These are phyloP conservation scores for Colinus virginianus DNA, from an alignment of 2,113 vertebrate genomes.

Conservation along the genomic window DNA sequence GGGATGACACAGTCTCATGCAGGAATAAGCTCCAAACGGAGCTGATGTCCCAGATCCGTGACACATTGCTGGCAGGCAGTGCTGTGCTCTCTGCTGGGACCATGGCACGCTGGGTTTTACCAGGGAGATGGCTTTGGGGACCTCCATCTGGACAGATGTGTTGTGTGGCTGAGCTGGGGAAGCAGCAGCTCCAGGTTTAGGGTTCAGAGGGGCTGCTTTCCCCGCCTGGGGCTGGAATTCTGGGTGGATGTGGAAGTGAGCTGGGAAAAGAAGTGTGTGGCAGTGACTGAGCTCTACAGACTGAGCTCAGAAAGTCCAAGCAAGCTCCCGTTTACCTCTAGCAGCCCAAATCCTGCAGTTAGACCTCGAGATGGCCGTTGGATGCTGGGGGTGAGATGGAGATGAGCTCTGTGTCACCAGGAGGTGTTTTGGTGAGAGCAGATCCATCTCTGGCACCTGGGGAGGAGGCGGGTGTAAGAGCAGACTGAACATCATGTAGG, in stretches of 20 bases:
- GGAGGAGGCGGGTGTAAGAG: not conserved
- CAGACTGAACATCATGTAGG: accelerated
- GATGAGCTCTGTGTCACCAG: not conserved
- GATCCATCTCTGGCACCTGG: accelerated
- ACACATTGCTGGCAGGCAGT: not conserved
- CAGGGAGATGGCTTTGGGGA: not conserved
- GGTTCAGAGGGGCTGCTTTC: not conserved
- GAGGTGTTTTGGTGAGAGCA: not conserved
- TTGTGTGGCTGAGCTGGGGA: not conserved
- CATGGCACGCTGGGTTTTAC: not conserved
- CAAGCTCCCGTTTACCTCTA: not conserved
- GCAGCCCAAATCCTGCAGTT: too few relatives aligned
- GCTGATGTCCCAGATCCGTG: not conserved
- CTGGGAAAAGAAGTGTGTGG: not conserved
- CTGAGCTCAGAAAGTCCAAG: too few relatives aligned
- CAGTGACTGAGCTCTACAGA: not conserved
- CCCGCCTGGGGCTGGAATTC: not conserved
- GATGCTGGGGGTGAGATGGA: not conserved
- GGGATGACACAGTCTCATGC: not conserved
- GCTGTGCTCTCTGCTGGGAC: not conserved
- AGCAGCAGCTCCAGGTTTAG: not conserved
- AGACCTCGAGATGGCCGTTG: not conserved
- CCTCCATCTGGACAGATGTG: not conserved
- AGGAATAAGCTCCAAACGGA: not conserved
- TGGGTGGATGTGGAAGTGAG: not conserved